Base-by-base conservation (phyloP, 2,888 invertebrate genomes). In the Crematogaster levior region DNA sequence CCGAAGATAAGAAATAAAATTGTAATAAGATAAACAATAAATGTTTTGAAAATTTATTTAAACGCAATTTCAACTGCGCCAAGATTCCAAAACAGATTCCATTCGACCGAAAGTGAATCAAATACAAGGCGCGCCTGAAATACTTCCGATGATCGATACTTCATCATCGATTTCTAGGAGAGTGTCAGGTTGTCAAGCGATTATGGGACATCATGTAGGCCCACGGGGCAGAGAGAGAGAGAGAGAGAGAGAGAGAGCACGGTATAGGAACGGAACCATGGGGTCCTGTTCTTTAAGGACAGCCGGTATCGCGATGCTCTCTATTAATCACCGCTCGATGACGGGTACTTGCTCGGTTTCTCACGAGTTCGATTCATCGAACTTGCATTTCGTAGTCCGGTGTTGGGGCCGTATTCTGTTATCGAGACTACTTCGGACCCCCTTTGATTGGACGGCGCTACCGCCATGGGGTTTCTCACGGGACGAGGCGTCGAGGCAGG, bases 301-400 rank as follows among this genome's bases (percentile, higher is more conserved):
- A 82, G 86, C 70, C 79, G 87, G 83, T 90, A 91, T 90, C 90
- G 85, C 84, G 83, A 82, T 84, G 82, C 84, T 84, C 86, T 91
- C 91, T 91, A 91, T 91, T 91, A 91, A 91, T 91, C 90, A 91
- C 86, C 73, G 84, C 9, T 3, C 87, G 88, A 87, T 89, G 90
- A 91, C 91, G 90, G 86, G 70, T 83, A 83, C 85, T 68, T 82
- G 86, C 81, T 83, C 86, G 85, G 83, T 88, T 91, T 91, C 89
- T 89, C 89, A 89, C 88, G 85, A 88, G 77, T 86, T 85, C 88
- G 85, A 91, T 88, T 89, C 86, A 63, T 84, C 81, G 66, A 83
- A 80, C 68, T 87, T 85, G 37, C 73, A 30, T 79, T 84, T 85
- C 81, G 63, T 84, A 68, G 81, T 56, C 73, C 70, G 63, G 18